Percentiles rank a stretch among this genome's conserved stretches.
Conservation (phyloP, 2,888 invertebrate genomes). For the Crossocerus cetratus region DNA sequence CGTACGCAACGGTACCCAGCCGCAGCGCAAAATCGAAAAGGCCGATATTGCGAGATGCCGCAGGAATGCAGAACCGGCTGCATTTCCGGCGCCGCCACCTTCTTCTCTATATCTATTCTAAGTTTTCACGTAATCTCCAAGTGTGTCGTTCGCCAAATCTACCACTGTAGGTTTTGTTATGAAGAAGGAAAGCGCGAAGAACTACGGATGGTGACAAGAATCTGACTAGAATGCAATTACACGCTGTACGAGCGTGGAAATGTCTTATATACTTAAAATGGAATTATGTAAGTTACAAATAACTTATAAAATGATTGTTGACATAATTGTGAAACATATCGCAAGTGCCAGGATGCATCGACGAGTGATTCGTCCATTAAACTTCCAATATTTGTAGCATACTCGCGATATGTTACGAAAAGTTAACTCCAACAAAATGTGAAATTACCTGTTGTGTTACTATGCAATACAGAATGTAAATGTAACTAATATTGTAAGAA, state of each 20-base stretch:
- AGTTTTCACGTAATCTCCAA: slow-evolving; percentile 26
- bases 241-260: background rate
- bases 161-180: slow-evolving; percentile 34
- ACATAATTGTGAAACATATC: slow-evolving; percentile 51
- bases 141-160: slow-evolving; percentile 41
- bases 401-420: background rate
- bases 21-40: slow-evolving; percentile 25
- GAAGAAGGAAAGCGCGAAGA: slow-evolving; percentile 43
- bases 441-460: background rate
- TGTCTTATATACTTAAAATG: slow-evolving; percentile 34
- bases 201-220: slow-evolving; percentile 24
- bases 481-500: slow-evolving; percentile 38
- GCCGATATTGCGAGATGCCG: slow-evolving; percentile 48
- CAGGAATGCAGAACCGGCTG: slow-evolving; percentile 52
- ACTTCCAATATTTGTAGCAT: background rate
- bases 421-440: background rate
- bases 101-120: slow-evolving; percentile 35
- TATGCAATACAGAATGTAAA: background rate
- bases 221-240: slow-evolving; percentile 38
- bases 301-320: slow-evolving; percentile 34
- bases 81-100: slow-evolving; percentile 45
- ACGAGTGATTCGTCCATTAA: no score
- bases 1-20: no score
- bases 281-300: slow-evolving; percentile 44
- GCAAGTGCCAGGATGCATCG: slow-evolving; percentile 21